Conservation (phyloP, 2,113 vertebrate genomes). For the Trachemys scripta region DNA sequence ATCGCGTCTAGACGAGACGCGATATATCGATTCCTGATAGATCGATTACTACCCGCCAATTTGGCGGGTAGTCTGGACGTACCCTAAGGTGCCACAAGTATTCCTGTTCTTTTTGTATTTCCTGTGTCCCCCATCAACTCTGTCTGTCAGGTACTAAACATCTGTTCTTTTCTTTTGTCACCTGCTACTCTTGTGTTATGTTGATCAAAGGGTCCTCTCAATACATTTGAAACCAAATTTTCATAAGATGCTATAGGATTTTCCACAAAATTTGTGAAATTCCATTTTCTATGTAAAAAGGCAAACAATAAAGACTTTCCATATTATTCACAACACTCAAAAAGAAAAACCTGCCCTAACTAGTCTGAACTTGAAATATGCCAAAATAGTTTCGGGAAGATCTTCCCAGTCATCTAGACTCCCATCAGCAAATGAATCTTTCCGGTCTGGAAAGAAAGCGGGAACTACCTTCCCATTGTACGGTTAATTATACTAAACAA, state of each 20-base stretch:
- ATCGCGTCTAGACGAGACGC: too few species aligned
- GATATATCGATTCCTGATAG: too few species aligned
- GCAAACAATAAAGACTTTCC: background rate
- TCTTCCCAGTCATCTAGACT: conserved; percentile 24
- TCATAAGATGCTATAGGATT: conserved; percentile 28
- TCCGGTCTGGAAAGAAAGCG: background rate
- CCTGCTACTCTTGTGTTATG: conserved; percentile 61
- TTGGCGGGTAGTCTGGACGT: too few species aligned
- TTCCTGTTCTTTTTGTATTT: conserved; percentile 9
- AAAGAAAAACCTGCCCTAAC: background rate
- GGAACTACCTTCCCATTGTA: background rate
- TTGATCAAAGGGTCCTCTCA: conserved; percentile 32
- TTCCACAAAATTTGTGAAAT: background rate
- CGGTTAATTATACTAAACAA: background rate
- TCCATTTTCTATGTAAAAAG: background rate
- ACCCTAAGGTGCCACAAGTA: too few species aligned
- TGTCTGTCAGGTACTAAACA: conserved; percentile 68
- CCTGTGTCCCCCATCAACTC: conserved; percentile 28
- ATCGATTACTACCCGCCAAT: too few species aligned
- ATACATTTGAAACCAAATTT: conserved; percentile 17
- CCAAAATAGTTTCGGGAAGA: conserved; percentile 24
- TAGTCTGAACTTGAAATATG: conserved; percentile 4
- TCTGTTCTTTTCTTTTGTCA: conserved; percentile 44
- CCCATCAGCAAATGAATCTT: background rate
- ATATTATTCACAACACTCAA: background rate